Evolutionary conservation across 1,140 invertebrate species (phyloP).

Genomic region (Phortica variegata): DNA sequence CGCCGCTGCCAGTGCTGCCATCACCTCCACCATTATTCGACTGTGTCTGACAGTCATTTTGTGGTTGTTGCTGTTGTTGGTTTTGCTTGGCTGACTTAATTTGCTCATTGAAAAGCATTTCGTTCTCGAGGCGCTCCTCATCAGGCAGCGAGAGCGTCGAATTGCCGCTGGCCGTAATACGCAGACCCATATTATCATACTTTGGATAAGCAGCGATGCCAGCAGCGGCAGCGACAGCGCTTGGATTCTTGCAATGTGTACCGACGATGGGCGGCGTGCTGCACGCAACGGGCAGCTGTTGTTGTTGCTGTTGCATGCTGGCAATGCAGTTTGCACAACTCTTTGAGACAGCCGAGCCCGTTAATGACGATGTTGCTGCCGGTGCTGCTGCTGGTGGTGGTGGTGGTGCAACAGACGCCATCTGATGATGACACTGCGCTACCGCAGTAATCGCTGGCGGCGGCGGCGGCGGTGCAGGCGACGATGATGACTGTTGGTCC

Average conservation of each 20-base stretch:
- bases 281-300: slow-evolving; percentile 50
- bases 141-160: slow-evolving; percentile 80
- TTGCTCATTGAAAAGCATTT: slow-evolving; percentile 47
- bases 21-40: slow-evolving; percentile 14
- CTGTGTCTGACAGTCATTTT: slow-evolving; percentile 8
- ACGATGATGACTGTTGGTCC: slow-evolving; percentile 21
- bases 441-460: slow-evolving; percentile 44
- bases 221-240: slow-evolving; percentile 26
- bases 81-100: background rate
- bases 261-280: slow-evolving; percentile 40
- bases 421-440: slow-evolving; percentile 40
- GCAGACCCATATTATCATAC: slow-evolving; percentile 87
- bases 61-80: slow-evolving; percentile 18
- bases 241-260: too few species aligned
- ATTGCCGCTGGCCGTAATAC: slow-evolving; percentile 81
- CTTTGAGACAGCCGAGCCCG: slow-evolving; percentile 3
- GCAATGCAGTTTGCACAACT: slow-evolving; percentile 57
- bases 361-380: slow-evolving; percentile 1
- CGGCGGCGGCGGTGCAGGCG: slow-evolving; percentile 37
- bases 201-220: slow-evolving; percentile 58
- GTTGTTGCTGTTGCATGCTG: slow-evolving; percentile 56
- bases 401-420: slow-evolving; percentile 5
- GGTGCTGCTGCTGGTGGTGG: slow-evolving; percentile 17
- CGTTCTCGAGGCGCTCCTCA: slow-evolving; percentile 48
- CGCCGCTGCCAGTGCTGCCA: slow-evolving; percentile 24